Evolutionary conservation across 2,888 invertebrate species (phyloP).

Genomic region (Megaustenia siamemsis): DNA sequence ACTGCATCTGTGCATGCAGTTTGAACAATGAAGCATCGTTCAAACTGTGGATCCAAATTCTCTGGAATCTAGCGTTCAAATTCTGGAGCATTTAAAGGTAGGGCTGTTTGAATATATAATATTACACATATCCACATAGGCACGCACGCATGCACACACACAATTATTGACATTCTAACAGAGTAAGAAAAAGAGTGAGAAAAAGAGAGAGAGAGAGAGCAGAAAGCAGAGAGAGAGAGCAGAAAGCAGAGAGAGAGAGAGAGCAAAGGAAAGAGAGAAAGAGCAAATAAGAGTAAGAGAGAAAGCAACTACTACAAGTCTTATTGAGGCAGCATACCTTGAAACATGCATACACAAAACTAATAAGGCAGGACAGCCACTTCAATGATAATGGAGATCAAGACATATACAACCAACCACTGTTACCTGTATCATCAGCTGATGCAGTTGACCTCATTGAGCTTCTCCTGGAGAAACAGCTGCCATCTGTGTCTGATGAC

Average conservation of each 20-base stretch:
- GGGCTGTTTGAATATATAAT: too few species aligned
- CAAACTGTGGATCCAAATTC: too few species aligned
- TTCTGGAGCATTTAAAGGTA: too few species aligned
- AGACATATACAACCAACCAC: background rate
- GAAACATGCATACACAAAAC: too few species aligned
- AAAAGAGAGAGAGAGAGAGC: background rate
- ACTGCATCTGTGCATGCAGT: too few species aligned
- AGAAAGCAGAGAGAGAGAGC: background rate
- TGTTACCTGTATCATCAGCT: conserved; percentile 49
- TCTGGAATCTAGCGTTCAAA: too few species aligned
- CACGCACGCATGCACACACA: too few species aligned
- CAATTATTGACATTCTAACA: too few species aligned
- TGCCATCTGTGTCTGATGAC: conserved; percentile 45
- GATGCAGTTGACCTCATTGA: conserved; percentile 16
- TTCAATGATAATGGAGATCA: background rate
- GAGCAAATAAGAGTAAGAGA: background rate
- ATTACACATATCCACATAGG: too few species aligned
- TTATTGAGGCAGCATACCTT: too few species aligned
- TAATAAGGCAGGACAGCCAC: too few species aligned
- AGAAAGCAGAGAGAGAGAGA: background rate
- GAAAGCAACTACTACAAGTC: background rate
- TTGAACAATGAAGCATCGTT: too few species aligned
- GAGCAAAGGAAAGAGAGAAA: background rate
- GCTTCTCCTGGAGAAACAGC: conserved; percentile 21
- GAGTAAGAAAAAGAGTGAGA: background rate